A percentile compares a stretch with the other conserved stretches of the same genome.
phyloP scores from a whole-genome alignment of 2,113 vertebrate genomes.

The Crotalus tigris region DNA sequence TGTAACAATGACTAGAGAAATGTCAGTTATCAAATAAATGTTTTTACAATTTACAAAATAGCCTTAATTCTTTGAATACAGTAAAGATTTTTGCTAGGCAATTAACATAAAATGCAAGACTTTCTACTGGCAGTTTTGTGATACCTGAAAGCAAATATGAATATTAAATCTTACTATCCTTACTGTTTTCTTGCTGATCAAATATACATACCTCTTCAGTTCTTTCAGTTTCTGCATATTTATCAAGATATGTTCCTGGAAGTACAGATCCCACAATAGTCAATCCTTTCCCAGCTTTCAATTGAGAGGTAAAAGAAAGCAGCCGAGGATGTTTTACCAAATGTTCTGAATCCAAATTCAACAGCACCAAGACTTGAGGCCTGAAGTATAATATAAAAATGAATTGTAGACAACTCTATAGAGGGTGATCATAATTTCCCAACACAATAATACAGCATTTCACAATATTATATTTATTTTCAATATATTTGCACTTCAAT shows the following conservation, averaged over 20 bases:
- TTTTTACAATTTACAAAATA: neutral
- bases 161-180: neutral
- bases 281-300: conserved; percentile 94
- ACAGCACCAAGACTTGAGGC: conserved; percentile 89
- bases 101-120: neutral
- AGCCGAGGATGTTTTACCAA: conserved; percentile 87
- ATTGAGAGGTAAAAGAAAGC: conserved; percentile 88
- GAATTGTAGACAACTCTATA: neutral
- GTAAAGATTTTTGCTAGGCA: neutral
- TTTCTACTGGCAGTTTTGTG: neutral
- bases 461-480: neutral
- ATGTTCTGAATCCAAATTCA: conserved; percentile 84
- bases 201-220: conserved; percentile 82
- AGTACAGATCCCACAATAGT: conserved; percentile 93
- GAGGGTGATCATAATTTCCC: neutral
- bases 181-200: neutral
- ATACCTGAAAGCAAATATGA: neutral
- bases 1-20: neutral
- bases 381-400: conserved; percentile 56
- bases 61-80: neutral
- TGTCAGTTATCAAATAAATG: neutral
- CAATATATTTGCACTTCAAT: neutral
- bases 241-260: conserved; percentile 88
- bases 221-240: conserved; percentile 78
- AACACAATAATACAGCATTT: neutral